phyloP scores from a whole-genome alignment of 1,140 invertebrate species.

The Colletes latitarsis region DNA sequence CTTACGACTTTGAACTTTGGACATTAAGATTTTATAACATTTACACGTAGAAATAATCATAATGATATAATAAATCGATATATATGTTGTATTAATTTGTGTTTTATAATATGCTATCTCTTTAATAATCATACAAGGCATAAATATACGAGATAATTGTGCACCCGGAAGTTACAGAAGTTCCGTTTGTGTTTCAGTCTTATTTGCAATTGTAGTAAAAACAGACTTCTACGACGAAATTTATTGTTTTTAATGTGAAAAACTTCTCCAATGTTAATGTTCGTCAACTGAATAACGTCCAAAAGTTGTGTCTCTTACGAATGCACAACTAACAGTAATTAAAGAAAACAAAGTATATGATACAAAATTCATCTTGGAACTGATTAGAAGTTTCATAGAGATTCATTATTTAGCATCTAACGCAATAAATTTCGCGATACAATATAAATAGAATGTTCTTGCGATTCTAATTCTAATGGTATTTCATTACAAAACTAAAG shows the following conservation, averaged over 20 bases:
- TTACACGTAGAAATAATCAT: constrained; percentile 76
- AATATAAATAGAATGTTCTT: constrained; percentile 6
- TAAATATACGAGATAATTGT: constrained; percentile 65
- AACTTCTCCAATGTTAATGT: constrained; percentile 6
- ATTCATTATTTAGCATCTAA: constrained; percentile 4
- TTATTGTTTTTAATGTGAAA: constrained; percentile 15
- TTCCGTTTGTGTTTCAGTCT: constrained; percentile 43
- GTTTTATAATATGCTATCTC: constrained; percentile 60
- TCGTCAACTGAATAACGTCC: constrained; percentile 40
- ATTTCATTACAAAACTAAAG: constrained; percentile 32
- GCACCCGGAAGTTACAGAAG: constrained; percentile 69
- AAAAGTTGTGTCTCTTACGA: constrained; percentile 53
- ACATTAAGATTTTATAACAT: constrained; percentile 75
- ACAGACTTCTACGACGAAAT: constrained; percentile 7
- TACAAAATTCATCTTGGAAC: background rate
- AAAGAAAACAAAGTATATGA: constrained; percentile 43
- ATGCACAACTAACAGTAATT: constrained; percentile 48
- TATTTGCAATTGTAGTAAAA: constrained; percentile 17
- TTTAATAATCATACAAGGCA: constrained; percentile 66
- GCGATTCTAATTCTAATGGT: background rate
- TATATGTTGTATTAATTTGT: constrained; percentile 64
- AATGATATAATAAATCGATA: constrained; percentile 73
- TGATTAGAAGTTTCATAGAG: background rate
- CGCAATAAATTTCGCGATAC: no score
- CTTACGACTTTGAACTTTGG: constrained; percentile 70